Conservation (phyloP, 2,113 vertebrate species). For the Sakesphorus luctuosus region DNA sequence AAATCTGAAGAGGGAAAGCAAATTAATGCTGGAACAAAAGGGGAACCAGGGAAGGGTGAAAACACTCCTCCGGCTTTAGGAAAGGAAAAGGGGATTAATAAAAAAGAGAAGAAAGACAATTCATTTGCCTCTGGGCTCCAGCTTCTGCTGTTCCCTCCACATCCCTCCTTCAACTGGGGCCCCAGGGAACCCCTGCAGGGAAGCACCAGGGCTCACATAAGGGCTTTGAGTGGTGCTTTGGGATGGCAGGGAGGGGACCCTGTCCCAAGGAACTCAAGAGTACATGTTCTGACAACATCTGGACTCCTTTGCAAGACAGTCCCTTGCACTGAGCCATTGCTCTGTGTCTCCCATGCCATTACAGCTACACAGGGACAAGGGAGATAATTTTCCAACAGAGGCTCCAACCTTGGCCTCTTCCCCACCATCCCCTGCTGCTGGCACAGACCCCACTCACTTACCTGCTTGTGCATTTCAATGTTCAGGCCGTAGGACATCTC, state of each 20-base stretch:
- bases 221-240: not conserved
- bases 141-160: not conserved
- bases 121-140: not conserved
- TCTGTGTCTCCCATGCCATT: fast-evolving
- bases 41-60: conserved; percentile 50
- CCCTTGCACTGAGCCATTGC: fast-evolving
- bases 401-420: not conserved
- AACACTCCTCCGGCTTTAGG: conserved; percentile 20
- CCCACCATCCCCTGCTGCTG: not conserved
- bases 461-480: conserved; percentile 84
- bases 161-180: not conserved
- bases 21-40: conserved; percentile 70
- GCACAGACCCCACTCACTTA: not conserved
- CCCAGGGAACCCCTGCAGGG: not conserved
- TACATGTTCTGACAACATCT: not conserved
- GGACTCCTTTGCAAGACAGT: not conserved
- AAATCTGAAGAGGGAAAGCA: conserved; percentile 72
- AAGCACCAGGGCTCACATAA: not conserved
- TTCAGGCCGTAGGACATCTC: conserved; percentile 83
- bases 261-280: not conserved
- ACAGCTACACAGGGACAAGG: fast-evolving
- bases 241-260: not conserved
- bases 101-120: not conserved
- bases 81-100: not conserved
- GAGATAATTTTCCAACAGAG: not conserved